Conservation (phyloP, 2,113 vertebrate species). For the Melanerpes formicivorus region DNA sequence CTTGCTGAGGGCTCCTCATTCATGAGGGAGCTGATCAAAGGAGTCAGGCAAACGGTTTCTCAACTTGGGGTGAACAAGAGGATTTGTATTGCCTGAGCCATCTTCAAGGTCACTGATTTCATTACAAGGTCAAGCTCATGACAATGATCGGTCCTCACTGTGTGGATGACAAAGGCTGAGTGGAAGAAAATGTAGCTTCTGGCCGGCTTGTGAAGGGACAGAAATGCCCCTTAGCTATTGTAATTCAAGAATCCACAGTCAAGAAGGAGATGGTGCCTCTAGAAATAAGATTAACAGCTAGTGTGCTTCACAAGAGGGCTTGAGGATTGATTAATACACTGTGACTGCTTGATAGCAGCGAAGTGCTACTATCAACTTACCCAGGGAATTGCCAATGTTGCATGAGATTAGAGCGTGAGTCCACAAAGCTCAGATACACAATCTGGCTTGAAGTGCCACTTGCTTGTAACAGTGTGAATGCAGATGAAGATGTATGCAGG, state of each 20-base stretch:
- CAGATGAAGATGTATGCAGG: not conserved
- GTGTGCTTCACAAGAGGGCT: constrained; percentile 32
- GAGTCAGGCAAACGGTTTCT: constrained; percentile 5
- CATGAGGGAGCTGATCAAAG: constrained; percentile 48
- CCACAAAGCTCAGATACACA: not conserved
- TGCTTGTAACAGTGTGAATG: not conserved
- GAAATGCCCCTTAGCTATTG: constrained; percentile 33
- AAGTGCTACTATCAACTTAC: not conserved
- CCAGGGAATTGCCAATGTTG: not conserved
- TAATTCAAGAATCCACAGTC: constrained; percentile 28
- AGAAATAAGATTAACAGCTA: constrained; percentile 58
- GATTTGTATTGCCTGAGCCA: constrained; percentile 41
- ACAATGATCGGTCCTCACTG: constrained; percentile 4
- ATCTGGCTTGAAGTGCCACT: not conserved
- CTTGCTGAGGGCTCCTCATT: constrained; percentile 39
- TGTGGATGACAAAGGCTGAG: not conserved
- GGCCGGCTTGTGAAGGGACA: constrained; percentile 1
- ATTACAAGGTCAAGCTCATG: constrained; percentile 14
- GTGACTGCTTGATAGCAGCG: not conserved
- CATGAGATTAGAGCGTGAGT: not conserved
- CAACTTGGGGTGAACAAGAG: constrained; percentile 34
- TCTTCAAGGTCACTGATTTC: constrained; percentile 44
- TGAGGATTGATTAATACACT: constrained; percentile 35
- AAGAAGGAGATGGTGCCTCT: constrained; percentile 25
- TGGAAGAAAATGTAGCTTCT: constrained; percentile 27